Base-by-base conservation (phyloP, 2,113 vertebrate genomes). In the Chaetorhynchus papuensis region DNA sequence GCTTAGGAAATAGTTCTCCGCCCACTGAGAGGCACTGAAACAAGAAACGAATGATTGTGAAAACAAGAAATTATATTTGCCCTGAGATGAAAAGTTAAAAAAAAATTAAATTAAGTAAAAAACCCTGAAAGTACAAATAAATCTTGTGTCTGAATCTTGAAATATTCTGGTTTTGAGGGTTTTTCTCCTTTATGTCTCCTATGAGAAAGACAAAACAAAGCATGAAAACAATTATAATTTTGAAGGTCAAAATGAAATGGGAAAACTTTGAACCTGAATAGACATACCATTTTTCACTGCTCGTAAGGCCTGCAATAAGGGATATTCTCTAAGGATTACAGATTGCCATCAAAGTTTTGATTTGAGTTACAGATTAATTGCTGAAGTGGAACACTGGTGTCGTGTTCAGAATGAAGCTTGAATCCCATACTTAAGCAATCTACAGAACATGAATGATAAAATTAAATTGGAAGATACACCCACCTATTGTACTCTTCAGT, bases 121-220 rank as follows among this genome's bases (percentile, higher is more conserved):
- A 13, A 0, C 0, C 3, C 2, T 7, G 6, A 64, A 77, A 71
- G 2, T 68, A 30, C 10, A 76, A 63, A 69, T 65, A 87, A 59
- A 63, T 1, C 7, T 5, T 52, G 4, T 30, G 12, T 52, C 44
- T 69, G n/a, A 44, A 71, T 64, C 30, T 39, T 66, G 44, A 78
- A 87, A 53, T 7, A 11, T 71, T 64, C 19, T 75, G 6, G 1
- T 24, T 89, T 81, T 12, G 3, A 66, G 2, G 1, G 2, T 1
- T 44, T 78, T 82, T 35, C 3, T 52, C 30, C 57, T 78, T 60
- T 19, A 37, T 14, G 2, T 63, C 53, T 89, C 65, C 10, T 75
- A 22, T 37, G 21, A 79, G 21, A 57, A 82, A 63, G 7, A 74
- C 3, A 26, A 52, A 80, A 56, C 7, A 2, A 47, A 68, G 27